Conservation (phyloP, 2,113 vertebrate genomes). For the Embiotoca jacksoni region DNA sequence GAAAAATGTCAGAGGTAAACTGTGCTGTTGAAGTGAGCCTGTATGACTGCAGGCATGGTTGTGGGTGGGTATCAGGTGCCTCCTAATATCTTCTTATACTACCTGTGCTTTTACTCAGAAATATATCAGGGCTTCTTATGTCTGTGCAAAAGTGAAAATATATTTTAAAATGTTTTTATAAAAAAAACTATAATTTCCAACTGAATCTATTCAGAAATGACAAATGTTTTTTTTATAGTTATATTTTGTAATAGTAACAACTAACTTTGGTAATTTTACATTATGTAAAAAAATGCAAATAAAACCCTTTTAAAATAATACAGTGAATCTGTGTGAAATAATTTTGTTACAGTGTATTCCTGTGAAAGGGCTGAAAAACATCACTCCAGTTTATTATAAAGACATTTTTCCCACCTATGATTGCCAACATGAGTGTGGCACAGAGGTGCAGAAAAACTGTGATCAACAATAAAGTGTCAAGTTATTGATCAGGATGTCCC, state of each 20-base stretch:
- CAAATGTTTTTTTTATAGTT: too few relatives aligned
- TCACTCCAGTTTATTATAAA: neutral
- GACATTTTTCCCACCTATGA: neutral
- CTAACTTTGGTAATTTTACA: too few relatives aligned
- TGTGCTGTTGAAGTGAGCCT: conserved; percentile 14
- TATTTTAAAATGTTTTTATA: too few relatives aligned
- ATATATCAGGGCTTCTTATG: neutral
- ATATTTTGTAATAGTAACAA: too few relatives aligned
- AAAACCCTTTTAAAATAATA: too few relatives aligned
- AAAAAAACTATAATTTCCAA: too few relatives aligned
- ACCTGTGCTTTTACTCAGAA: conserved; percentile 1
- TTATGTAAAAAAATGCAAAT: too few relatives aligned
- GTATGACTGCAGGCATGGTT: conserved; percentile 21
- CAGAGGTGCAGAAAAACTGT: neutral
- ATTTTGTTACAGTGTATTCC: neutral
- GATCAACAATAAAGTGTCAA: conserved; percentile 42
- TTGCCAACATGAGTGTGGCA: conserved; percentile 5
- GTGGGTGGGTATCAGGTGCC: conserved; percentile 38
- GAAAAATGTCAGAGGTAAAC: conserved; percentile 23
- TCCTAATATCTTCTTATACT: conserved; percentile 7
- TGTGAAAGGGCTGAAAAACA: neutral
- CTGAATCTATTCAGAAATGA: too few relatives aligned
- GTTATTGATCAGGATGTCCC: conserved; percentile 75
- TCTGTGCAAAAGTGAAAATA: neutral
- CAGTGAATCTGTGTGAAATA: too few relatives aligned